A percentile compares a stretch with the other conserved stretches of the same genome.
phyloP scores from a whole-genome alignment of 2,888 invertebrate genomes.

The Crossocerus cetratus region DNA sequence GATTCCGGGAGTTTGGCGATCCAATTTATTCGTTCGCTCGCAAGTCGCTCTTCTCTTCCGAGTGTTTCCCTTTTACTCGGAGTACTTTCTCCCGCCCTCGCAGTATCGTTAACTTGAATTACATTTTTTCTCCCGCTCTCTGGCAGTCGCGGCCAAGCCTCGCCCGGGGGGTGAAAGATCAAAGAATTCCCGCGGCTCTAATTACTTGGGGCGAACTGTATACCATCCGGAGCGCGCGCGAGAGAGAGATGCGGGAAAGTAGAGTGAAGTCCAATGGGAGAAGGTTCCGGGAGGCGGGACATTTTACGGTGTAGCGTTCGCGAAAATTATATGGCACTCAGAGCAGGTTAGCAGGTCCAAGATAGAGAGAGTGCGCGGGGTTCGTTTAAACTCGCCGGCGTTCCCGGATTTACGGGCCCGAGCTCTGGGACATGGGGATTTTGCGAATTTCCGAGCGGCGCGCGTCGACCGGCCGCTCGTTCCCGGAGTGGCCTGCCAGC shows the following conservation, averaged over 20 bases:
- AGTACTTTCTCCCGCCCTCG: no score
- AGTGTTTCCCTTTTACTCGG: no score
- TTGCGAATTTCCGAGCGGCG: not conserved
- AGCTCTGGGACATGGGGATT: not conserved
- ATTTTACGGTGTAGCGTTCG: constrained; percentile 1
- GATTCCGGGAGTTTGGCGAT: no score
- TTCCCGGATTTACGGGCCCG: constrained; percentile 27
- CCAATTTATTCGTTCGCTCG: no score
- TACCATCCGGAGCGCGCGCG: not conserved
- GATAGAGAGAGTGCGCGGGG: constrained; percentile 2
- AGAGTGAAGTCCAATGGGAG: not conserved
- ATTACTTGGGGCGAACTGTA: not conserved
- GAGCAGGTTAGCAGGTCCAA: constrained; percentile 16
- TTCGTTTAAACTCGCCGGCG: constrained; percentile 17
- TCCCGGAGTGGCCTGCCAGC: not conserved
- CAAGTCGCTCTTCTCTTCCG: no score
- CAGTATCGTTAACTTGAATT: not conserved
- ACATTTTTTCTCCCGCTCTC: not conserved
- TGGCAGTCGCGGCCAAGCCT: not conserved
- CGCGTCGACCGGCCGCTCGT: not conserved
- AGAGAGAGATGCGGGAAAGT: not conserved
- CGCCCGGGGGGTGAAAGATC: not conserved
- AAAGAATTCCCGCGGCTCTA: not conserved
- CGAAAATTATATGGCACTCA: constrained; percentile 8
- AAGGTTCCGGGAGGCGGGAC: not conserved